Evolutionary conservation across 2,113 vertebrate species (phyloP), one percentile per base, ranked within the genome.

Genomic region (Zosterops lateralis): DNA sequence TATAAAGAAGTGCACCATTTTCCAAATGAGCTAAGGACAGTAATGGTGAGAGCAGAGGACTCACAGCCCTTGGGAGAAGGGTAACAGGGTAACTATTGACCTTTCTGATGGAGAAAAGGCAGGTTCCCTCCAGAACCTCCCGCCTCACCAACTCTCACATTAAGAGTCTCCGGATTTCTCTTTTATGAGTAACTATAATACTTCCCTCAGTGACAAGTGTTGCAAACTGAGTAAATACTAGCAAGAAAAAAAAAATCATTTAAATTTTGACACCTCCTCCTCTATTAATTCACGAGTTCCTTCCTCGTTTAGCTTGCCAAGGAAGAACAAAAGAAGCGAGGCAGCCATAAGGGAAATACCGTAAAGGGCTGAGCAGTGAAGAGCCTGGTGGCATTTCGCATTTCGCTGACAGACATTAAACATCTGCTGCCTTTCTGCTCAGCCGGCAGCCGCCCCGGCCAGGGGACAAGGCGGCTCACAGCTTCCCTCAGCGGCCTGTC

Each of bases 261-360:
- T 73, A 36, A 48, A 79, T 71, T 89, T 85, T 93, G 50, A 84
- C 87, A 95, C 89, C 65, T 91, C 81, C 74, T 89, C 82, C 70
- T 92, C 87, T 92, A 82, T 87, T 95, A 94, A 94, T 84, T 91
- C 71, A 79, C 24, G 8, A 73, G 78, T 84, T 89, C 62, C 75
- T 75, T 65, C 74, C 81, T 87, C 40, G 17, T 73, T 64, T 31
- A 31, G 40, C 82, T 78, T 85, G 84, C 71, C 72, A 67, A 87
- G n/a, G 36, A 91, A 31, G 71, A 89, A 85, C 61, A 95, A 67
- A 91, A 82, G 74, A 16, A 72, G 58, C 62, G 11, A 85, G 74
- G 62, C 74, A 76, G 51, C 62, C 45, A 10, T 60, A 50, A 67
- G 70, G 53, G 65, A 89, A 77, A 54, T 21, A 22, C 51, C 24